These are phyloP conservation scores for Acrocephalus scirpaceus DNA, from an alignment of 2,797 vertebrate genomes.

Conservation along the genomic window DNA sequence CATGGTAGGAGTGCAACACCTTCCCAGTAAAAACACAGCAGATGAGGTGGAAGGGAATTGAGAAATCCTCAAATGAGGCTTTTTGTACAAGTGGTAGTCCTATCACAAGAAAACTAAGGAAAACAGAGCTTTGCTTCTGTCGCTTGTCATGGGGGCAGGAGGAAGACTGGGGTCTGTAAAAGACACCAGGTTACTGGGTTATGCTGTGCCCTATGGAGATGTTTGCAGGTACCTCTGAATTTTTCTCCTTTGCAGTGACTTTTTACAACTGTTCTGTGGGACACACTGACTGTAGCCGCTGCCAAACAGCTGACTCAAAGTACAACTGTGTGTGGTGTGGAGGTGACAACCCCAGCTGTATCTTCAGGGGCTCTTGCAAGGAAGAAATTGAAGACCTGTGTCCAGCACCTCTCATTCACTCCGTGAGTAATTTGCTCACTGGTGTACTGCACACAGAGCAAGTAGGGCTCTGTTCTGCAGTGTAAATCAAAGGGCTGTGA, in stretches of 20 bases:
- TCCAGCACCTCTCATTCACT: conserved; percentile 90
- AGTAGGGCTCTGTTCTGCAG: neutral
- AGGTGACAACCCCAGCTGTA: conserved; percentile 80
- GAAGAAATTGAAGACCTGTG: conserved; percentile 84
- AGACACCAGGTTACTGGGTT: neutral
- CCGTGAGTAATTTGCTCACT: conserved; percentile 77
- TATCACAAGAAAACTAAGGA: neutral
- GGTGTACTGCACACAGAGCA: neutral
- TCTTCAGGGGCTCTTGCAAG: conserved; percentile 85
- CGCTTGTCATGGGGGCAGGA: neutral
- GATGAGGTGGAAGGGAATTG: neutral
- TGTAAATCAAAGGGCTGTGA: neutral
- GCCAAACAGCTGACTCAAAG: conserved; percentile 87
- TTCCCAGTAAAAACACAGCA: neutral
- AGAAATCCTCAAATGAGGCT: neutral
- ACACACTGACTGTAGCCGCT: conserved; percentile 92
- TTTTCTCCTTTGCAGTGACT: conserved; percentile 81
- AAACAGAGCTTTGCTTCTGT: neutral
- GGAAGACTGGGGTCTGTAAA: neutral
- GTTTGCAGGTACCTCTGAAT: neutral
- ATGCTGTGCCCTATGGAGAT: neutral
- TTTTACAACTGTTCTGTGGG: conserved; percentile 95
- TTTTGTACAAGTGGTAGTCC: neutral
- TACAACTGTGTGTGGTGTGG: conserved; percentile 95
- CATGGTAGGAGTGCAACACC: conserved; percentile 78